Conservation (phyloP, 2,797 vertebrate species). For the Pogonophryne albipinna region DNA sequence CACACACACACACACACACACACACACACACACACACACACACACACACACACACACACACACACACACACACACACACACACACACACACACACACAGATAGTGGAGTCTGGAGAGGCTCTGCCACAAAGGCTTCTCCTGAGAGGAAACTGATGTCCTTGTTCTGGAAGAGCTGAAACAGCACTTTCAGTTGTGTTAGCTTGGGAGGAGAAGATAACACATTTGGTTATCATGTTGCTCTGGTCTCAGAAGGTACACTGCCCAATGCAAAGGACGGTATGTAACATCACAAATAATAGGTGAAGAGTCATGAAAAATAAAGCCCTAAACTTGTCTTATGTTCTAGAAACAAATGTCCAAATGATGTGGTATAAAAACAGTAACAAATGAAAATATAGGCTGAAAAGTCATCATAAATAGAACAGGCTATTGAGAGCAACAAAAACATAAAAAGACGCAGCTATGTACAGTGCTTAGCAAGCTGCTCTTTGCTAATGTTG, state of each 20-base stretch:
- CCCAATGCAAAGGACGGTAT: background rate
- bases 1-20: background rate
- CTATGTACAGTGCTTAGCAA: background rate
- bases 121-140: conserved; percentile 28
- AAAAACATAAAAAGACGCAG: background rate
- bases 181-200: background rate
- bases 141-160: conserved; percentile 39
- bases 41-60: too few relatives aligned
- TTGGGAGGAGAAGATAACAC: conserved; percentile 1
- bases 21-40: too few relatives aligned
- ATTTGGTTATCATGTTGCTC: background rate
- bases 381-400: background rate
- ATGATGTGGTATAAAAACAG: background rate
- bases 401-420: background rate
- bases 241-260: background rate
- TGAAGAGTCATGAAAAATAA: background rate
- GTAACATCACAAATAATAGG: background rate
- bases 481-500: conserved; percentile 1
- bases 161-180: conserved; percentile 20
- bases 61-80: too few relatives aligned
- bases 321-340: background rate
- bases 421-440: too few relatives aligned
- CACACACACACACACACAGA: background rate
- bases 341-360: background rate
- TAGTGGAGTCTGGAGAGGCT: conserved; percentile 14